Conservation (phyloP, 2,113 vertebrate genomes). For the Carlito syrichta region DNA sequence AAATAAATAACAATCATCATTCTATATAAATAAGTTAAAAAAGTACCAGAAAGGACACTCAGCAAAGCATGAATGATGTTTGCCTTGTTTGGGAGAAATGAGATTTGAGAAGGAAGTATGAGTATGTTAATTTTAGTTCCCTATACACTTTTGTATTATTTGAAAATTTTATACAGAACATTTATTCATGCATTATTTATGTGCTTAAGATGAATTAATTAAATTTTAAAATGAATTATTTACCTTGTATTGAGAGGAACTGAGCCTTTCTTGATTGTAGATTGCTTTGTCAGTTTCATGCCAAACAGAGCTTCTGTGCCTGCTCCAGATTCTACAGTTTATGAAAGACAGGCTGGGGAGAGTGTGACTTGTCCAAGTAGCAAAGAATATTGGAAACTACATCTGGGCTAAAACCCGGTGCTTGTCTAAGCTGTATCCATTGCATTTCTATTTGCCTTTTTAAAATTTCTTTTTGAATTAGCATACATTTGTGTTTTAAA, state of each 20-base stretch:
- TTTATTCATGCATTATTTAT: constrained; percentile 64
- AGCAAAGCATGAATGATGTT: neutral
- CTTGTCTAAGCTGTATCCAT: neutral
- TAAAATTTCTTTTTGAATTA: neutral
- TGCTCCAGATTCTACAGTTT: constrained; percentile 5
- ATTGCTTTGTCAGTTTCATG: constrained; percentile 25
- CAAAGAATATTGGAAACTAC: neutral
- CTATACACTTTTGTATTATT: constrained; percentile 1
- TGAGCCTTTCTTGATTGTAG: constrained; percentile 35
- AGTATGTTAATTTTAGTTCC: neutral
- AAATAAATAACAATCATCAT: neutral
- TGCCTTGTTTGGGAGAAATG: neutral
- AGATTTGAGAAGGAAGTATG: neutral
- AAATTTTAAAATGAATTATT: constrained; percentile 66
- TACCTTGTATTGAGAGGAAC: constrained; percentile 45
- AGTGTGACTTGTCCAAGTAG: neutral
- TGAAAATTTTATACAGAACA: constrained; percentile 35
- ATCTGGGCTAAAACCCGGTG: neutral
- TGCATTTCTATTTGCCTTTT: neutral
- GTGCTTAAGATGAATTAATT: constrained; percentile 60
- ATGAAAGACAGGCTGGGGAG: neutral
- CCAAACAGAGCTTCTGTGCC: neutral
- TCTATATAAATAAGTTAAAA: neutral
- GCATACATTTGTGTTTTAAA: neutral
- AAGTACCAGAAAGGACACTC: neutral